These are phyloP conservation scores for Menidia beryllina DNA, from an alignment of 2,113 vertebrate species.

Conservation along the genomic window DNA sequence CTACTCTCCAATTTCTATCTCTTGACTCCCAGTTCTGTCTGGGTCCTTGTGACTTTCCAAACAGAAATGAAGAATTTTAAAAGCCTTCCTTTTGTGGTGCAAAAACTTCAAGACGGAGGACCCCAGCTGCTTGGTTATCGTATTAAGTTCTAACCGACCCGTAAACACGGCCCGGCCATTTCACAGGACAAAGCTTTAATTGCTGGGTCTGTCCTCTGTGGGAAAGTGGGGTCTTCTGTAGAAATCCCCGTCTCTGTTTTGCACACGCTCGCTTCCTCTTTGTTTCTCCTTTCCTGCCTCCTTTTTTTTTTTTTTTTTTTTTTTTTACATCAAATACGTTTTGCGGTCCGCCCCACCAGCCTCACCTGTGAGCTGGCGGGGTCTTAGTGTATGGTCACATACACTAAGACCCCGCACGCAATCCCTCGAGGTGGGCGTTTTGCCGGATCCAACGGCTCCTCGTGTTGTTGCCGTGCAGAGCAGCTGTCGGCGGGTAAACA, in stretches of 20 bases:
- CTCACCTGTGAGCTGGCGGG: conserved; percentile 46
- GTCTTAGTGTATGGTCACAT: neutral
- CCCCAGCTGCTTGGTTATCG: conserved; percentile 40
- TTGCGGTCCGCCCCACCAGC: conserved; percentile 15
- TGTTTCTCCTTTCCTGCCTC: conserved; percentile 27
- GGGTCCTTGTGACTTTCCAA: conserved; percentile 3
- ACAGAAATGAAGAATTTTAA: conserved; percentile 29
- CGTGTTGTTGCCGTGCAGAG: conserved; percentile 23
- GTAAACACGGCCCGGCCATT: conserved; percentile 20
- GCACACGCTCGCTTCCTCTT: conserved; percentile 16
- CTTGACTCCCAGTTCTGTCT: neutral
- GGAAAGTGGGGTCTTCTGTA: conserved; percentile 34
- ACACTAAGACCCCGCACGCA: neutral
- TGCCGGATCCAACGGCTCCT: conserved; percentile 12
- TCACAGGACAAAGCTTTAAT: conserved; percentile 39
- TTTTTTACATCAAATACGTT: conserved; percentile 68
- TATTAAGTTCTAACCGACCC: conserved; percentile 36
- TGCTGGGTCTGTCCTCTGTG: conserved; percentile 17
- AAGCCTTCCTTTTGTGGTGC: conserved; percentile 21
- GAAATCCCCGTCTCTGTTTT: conserved; percentile 18
- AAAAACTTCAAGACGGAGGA: conserved; percentile 36
- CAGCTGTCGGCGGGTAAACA: conserved; percentile 40
- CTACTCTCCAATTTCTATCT: neutral
- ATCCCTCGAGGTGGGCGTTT: conserved; percentile 35
- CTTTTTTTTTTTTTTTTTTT: conserved; percentile 68